Conservation (phyloP, 2,113 vertebrate species). For the Daphoenositta chrysoptera region DNA sequence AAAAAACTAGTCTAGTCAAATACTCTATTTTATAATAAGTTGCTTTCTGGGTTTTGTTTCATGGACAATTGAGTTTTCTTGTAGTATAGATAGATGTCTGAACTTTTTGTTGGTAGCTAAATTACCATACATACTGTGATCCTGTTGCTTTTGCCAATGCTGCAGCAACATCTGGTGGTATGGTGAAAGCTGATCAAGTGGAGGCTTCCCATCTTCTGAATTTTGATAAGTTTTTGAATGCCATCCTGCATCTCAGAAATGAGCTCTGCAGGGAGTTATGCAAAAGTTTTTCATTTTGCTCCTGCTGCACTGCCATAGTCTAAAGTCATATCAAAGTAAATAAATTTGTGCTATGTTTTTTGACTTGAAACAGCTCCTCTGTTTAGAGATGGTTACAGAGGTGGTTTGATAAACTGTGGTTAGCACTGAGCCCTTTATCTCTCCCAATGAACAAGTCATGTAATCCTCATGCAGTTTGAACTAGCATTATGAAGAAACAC, state of each 20-base stretch:
- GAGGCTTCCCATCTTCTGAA: not conserved
- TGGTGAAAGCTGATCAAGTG: not conserved
- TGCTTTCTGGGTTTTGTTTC: conserved; percentile 9
- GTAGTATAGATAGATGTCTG: not conserved
- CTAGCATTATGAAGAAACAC: not conserved
- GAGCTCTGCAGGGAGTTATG: not conserved
- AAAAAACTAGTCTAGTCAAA: not conserved
- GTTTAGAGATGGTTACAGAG: not conserved
- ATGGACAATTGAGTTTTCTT: conserved; percentile 19
- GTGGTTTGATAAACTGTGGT: not conserved
- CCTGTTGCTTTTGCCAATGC: not conserved
- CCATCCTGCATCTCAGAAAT: not conserved
- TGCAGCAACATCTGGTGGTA: not conserved
- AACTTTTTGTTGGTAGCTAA: not conserved
- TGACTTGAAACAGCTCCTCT: not conserved
- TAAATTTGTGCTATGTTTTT: not conserved
- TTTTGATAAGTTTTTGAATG: not conserved
- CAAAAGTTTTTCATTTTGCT: conserved; percentile 16
- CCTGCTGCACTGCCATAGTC: not conserved
- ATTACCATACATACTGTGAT: not conserved
- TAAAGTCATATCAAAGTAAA: not conserved
- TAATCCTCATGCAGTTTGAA: not conserved
- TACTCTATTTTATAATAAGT: conserved; percentile 8
- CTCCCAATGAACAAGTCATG: not conserved
- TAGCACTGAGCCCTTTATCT: not conserved